Base-by-base conservation (phyloP, 2,797 vertebrate genomes). In the Halcyon smyrnensis region DNA sequence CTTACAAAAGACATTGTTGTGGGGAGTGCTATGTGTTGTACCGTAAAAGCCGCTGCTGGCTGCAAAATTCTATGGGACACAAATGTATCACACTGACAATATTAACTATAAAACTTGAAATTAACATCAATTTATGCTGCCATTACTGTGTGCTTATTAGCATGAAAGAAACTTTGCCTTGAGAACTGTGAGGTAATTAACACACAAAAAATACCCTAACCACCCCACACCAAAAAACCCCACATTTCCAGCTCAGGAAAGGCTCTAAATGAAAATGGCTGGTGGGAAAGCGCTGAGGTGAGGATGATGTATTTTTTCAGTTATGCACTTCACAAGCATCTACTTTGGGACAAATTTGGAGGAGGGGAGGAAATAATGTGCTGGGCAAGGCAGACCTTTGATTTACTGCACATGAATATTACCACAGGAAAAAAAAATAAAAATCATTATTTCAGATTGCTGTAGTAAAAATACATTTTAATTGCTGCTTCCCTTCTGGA, bases 401-500 rank as follows among this genome's bases (percentile, higher is more conserved):
- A 54, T 90, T 80, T 60, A 28, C n/a, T 77, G 60, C 12, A 41
- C 20, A 15, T 32, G 28, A 50, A 25, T 57, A 77, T 77, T 8
- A 28, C 8, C 15, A 27, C 6, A 34, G 27, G 13, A 21, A 56
- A 56, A 56, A 60, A 84, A 62, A 27, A 6, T 1, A 2, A n/a
- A 50, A 70, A 39, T 3, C 15, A 43, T 85, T 82, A 78, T 91
- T 91, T 87, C 18, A 50, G 24, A 84, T 51, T 71, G 50, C 74
- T 67, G 24, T 63, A 79, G 68, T 82, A 74, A 94, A 91, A 87
- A 84, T 70, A n/a, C 8, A 3, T 67, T 64, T 87, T 67, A 89
- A 90, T 85, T 84, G n/a, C 83, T 37, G 14, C 18, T 94, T 93
- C 32, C n/a, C 53, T 90, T 92, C 70, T 95, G 81, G 43, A 87